Conservation (phyloP, 1,140 invertebrate genomes). For the Orchesella cincta region DNA sequence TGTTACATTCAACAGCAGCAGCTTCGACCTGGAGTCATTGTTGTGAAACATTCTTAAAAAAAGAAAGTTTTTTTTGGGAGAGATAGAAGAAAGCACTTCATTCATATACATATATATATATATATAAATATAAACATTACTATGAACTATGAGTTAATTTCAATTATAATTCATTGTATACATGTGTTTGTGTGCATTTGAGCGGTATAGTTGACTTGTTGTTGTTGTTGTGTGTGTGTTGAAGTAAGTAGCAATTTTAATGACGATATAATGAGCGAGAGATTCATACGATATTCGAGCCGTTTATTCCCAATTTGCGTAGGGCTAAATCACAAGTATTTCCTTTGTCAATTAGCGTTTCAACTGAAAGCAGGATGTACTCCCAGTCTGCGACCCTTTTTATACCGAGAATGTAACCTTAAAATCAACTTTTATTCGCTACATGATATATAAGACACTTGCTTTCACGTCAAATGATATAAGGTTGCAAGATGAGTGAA, state of each 20-base stretch:
- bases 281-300: neutral
- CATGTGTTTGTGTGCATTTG: neutral
- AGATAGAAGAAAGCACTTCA: neutral
- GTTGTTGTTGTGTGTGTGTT: neutral
- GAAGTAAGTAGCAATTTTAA: neutral
- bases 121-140: neutral
- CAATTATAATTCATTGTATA: neutral
- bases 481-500: too few species aligned
- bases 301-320: neutral
- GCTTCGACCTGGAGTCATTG: conserved; percentile 76
- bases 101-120: neutral
- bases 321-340: too few species aligned
- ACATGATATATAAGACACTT: too few species aligned
- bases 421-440: too few species aligned
- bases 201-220: neutral
- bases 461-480: too few species aligned
- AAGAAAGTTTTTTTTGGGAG: neutral
- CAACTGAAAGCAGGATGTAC: too few species aligned
- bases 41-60: conserved; percentile 68
- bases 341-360: too few species aligned
- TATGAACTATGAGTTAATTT: neutral
- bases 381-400: too few species aligned
- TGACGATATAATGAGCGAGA: neutral
- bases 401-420: too few species aligned
- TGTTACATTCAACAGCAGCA: conserved; percentile 63